Conservation (phyloP, 2,113 vertebrate genomes). For the Anarhynchus alexandrinus region DNA sequence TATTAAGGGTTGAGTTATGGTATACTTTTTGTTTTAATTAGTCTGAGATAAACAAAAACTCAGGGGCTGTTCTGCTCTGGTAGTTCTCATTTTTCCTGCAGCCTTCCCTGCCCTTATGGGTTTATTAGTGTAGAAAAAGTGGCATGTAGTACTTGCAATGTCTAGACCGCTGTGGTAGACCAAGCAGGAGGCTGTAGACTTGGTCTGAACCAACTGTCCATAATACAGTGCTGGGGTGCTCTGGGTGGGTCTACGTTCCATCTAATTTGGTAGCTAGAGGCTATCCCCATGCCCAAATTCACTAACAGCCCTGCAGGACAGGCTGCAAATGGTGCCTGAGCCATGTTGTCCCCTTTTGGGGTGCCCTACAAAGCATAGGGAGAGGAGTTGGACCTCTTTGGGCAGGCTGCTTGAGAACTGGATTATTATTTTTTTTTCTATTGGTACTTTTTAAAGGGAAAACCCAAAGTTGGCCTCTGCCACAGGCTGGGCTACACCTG, state of each 20-base stretch:
- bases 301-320: background rate
- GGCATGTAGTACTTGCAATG: background rate
- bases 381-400: background rate
- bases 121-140: conserved; percentile 70
- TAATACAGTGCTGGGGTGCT: background rate
- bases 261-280: background rate
- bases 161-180: conserved; percentile 23
- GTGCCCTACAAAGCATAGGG: fast-evolving
- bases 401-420: background rate
- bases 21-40: conserved; percentile 76
- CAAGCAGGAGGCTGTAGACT: background rate
- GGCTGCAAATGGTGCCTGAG: background rate
- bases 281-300: background rate
- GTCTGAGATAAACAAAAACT: conserved; percentile 72
- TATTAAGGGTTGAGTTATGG: conserved; percentile 72
- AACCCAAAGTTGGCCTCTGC: background rate
- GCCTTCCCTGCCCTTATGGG: conserved; percentile 58
- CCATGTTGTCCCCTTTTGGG: background rate
- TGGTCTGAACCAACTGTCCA: background rate
- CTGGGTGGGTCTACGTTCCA: background rate
- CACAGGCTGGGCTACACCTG: background rate
- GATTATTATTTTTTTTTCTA: too few relatives aligned
- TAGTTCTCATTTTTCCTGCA: conserved; percentile 70
- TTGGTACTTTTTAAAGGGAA: background rate
- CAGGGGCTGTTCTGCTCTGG: conserved; percentile 69